Evolutionary conservation across 2,113 vertebrate genomes (phyloP), one percentile per base, ranked within the genome.

Genomic region (Stigmatopora argus): DNA sequence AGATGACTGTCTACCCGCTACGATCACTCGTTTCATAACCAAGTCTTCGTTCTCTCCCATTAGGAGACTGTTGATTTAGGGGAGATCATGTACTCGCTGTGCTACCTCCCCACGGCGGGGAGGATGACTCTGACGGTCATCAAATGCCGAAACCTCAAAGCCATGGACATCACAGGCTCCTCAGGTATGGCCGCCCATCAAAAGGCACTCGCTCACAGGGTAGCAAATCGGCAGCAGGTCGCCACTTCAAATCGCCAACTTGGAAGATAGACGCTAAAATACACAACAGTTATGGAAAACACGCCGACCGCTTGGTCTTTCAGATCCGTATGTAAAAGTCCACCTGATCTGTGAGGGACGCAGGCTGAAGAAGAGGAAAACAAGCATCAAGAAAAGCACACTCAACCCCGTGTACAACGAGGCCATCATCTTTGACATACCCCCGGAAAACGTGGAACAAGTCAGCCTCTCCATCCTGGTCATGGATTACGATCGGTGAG

Each of bases 11-110:
- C 49, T 41, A 41, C 57, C 56, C 10, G 31, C 34, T 38, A 18
- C 56, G 31, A 44, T 44, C 11, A 45, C 38, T 13, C 59, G 5
- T 56, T 56, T 56, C 13, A 14, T 8, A 56, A 55, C 12, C 69
- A 58, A 49, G 1, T 58, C 7, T 7, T 45, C 9, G 26, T 55
- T 61, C 1, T 44, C 53, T 18, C 31, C n/a, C 67, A 66, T 74
- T 71, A 99, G 97, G 97, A 99, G 82, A 98, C 94, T 18, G 86
- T 99, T 74, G 97, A 99, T 87, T 88, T 99, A 78, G 97, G 97
- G 38, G 97, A 99, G 88, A 97, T 99, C 82, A 99, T 99, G 97
- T 98, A 96, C 89, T 99, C 97, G 58, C 89, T 99, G 75, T 99
- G 97, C 85, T 99, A 99, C 84, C 92, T 99, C 72, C 97, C 97